These are phyloP conservation scores for Ochotona curzoniae DNA, from an alignment of 2,113 vertebrate genomes.

Conservation along the genomic window DNA sequence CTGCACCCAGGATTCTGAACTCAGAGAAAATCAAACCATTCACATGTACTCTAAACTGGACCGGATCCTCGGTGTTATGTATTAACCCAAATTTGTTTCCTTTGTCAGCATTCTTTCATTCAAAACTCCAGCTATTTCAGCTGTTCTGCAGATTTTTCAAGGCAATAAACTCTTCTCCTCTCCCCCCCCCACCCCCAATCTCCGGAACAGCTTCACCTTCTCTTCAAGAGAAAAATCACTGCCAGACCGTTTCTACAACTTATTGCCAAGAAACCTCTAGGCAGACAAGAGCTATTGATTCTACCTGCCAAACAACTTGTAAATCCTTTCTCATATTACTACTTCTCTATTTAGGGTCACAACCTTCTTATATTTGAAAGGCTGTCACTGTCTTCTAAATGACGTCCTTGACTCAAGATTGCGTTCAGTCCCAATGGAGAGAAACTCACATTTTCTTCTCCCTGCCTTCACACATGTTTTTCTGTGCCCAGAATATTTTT, in stretches of 20 bases:
- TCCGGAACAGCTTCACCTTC: neutral
- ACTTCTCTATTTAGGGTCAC: neutral
- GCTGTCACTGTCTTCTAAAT: neutral
- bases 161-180: neutral
- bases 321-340: neutral
- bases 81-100: neutral
- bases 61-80: neutral
- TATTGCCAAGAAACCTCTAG: neutral
- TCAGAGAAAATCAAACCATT: conserved; percentile 10
- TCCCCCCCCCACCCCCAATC: neutral
- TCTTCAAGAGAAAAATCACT: conserved; percentile 14
- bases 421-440: neutral
- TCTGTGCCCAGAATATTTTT: neutral
- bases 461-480: neutral
- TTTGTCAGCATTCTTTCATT: neutral
- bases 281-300: neutral
- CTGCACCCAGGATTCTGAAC: neutral
- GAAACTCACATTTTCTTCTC: neutral
- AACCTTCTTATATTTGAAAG: neutral
- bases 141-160: neutral
- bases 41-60: neutral
- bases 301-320: neutral
- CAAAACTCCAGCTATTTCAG: conserved; percentile 2
- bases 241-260: neutral
- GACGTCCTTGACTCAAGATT: neutral